Evolutionary conservation across 1,140 invertebrate species (phyloP).

Genomic region (Nomia melanderi): DNA sequence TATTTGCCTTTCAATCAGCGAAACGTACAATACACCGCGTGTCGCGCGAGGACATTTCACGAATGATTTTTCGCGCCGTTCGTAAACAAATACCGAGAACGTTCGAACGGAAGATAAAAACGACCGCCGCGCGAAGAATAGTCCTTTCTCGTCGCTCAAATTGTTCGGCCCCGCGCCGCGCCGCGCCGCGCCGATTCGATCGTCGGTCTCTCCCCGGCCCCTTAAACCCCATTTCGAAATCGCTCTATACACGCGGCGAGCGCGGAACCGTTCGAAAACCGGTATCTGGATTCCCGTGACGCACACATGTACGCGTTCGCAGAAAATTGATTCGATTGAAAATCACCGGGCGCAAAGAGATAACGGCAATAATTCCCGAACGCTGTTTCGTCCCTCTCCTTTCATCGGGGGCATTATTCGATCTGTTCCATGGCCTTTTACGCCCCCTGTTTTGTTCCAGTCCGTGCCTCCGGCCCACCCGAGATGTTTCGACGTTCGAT

Average conservation of each 20-base stretch:
- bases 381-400: slow-evolving; percentile 37
- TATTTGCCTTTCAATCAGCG: too few species aligned
- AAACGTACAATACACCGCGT: too few species aligned
- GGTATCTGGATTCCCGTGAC: slow-evolving; percentile 1
- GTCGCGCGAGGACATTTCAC: too few species aligned
- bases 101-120: too few species aligned
- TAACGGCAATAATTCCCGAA: slow-evolving; percentile 46
- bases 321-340: slow-evolving; percentile 50
- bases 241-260: background rate
- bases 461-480: slow-evolving; percentile 11
- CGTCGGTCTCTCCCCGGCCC: background rate
- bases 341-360: slow-evolving; percentile 61
- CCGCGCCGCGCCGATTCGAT: too few species aligned
- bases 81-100: too few species aligned
- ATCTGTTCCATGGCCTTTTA: background rate
- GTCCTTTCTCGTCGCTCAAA: too few species aligned
- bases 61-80: too few species aligned
- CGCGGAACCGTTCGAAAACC: background rate
- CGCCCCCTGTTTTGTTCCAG: background rate
- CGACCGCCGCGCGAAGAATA: too few species aligned
- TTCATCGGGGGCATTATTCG: slow-evolving; percentile 28
- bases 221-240: background rate
- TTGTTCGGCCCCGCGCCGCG: too few species aligned
- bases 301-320: background rate
- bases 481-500: too few species aligned